These are phyloP conservation scores for Unio delphinus DNA, from an alignment of 2,888 invertebrate species.

Conservation along the genomic window DNA sequence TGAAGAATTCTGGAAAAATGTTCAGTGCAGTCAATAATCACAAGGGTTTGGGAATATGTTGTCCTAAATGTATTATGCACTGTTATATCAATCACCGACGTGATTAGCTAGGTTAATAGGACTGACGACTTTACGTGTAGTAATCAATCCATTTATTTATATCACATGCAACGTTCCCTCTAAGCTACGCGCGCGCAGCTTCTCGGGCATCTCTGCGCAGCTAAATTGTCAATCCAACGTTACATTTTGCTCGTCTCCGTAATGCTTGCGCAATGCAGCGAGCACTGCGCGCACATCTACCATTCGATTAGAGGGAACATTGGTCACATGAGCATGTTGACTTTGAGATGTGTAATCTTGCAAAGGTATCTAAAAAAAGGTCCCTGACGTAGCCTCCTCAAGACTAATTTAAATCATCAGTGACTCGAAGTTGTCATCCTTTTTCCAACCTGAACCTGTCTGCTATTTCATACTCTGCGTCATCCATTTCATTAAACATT, in stretches of 20 bases:
- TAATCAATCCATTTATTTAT: slow-evolving; percentile 12
- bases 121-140: not conserved
- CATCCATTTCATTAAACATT: slow-evolving; percentile 20
- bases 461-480: not conserved
- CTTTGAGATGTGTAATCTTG: not conserved
- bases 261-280: too few relatives aligned
- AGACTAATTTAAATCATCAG: slow-evolving; percentile 19
- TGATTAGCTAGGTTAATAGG: too few relatives aligned
- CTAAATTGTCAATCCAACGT: too few relatives aligned
- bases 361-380: too few relatives aligned
- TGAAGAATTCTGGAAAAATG: too few relatives aligned
- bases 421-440: slow-evolving; percentile 8
- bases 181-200: too few relatives aligned
- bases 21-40: too few relatives aligned
- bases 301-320: too few relatives aligned
- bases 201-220: too few relatives aligned
- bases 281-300: too few relatives aligned
- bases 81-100: not conserved
- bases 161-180: not conserved
- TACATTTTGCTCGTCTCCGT: too few relatives aligned
- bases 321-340: slow-evolving; percentile 10
- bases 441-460: not conserved
- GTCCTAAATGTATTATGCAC: slow-evolving; percentile 23
- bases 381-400: slow-evolving; percentile 8
- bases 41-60: slow-evolving; percentile 2